Conservation (phyloP, 2,113 vertebrate genomes). For the Neopipo cinnamomea region DNA sequence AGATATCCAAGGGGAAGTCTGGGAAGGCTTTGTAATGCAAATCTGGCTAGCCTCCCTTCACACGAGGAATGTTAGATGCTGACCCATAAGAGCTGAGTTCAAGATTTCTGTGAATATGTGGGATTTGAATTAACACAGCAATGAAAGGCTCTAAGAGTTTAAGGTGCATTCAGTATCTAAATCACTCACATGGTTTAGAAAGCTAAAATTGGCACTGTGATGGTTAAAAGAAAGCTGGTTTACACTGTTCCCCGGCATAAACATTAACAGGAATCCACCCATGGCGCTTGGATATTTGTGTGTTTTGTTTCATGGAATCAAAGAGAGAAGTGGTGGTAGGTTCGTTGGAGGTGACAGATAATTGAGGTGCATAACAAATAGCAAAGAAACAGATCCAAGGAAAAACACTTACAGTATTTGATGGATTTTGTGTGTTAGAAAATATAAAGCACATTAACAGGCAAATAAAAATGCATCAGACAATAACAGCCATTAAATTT, state of each 20-base stretch:
- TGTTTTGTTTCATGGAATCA: not conserved
- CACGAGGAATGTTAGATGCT: constrained; percentile 35
- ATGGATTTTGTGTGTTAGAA: not conserved
- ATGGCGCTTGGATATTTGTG: not conserved
- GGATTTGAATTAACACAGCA: not conserved
- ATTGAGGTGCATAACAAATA: not conserved
- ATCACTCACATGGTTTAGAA: not conserved
- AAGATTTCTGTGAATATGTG: constrained; percentile 47
- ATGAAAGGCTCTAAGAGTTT: not conserved
- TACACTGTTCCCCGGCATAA: not conserved
- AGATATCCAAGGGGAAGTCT: constrained; percentile 27
- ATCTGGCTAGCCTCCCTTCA: not conserved
- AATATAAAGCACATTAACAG: not conserved
- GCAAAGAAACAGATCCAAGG: not conserved
- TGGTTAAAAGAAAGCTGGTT: not conserved
- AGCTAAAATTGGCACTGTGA: not conserved
- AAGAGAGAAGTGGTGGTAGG: not conserved
- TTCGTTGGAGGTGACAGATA: not conserved
- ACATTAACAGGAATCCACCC: not conserved
- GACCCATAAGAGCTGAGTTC: constrained; percentile 40
- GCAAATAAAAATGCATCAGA: not conserved
- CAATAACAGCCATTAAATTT: not conserved
- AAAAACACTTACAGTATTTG: not conserved
- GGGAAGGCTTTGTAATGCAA: constrained; percentile 50
- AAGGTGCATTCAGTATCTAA: not conserved